Conservation (phyloP, 2,113 vertebrate genomes). For the Pomatostomus ruficeps region DNA sequence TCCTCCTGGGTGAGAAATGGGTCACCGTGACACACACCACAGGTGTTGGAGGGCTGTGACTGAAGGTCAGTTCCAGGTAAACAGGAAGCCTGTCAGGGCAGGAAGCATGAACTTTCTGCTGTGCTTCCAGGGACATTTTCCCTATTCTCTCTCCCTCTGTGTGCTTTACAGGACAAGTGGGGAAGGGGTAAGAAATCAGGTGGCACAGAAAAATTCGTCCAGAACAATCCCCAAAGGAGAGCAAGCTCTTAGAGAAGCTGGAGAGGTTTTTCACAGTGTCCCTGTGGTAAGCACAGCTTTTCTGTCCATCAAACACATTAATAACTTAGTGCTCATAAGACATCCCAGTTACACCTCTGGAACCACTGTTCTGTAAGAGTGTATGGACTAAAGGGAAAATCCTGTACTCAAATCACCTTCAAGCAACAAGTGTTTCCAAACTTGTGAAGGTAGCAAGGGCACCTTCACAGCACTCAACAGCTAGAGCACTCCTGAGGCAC, state of each 20-base stretch:
- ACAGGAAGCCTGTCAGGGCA: neutral
- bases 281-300: neutral
- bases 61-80: neutral
- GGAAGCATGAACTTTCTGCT: neutral
- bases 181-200: neutral
- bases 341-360: neutral
- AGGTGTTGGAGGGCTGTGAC: accelerated
- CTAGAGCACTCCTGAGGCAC: neutral
- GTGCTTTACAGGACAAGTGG: neutral
- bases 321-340: neutral
- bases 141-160: neutral
- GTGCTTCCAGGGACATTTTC: accelerated
- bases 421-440: neutral
- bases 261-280: neutral
- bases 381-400: neutral
- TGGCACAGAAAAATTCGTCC: neutral
- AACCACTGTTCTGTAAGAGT: neutral
- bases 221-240: neutral
- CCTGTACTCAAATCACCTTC: neutral
- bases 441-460: neutral
- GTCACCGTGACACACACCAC: neutral
- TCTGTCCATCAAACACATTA: neutral
- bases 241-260: neutral
- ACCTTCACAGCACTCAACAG: neutral
- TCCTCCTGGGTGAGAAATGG: neutral